A percentile compares a stretch with the other conserved stretches of the same genome.
phyloP scores from a whole-genome alignment of 2,113 vertebrate genomes.

The Scophthalmus maximus region DNA sequence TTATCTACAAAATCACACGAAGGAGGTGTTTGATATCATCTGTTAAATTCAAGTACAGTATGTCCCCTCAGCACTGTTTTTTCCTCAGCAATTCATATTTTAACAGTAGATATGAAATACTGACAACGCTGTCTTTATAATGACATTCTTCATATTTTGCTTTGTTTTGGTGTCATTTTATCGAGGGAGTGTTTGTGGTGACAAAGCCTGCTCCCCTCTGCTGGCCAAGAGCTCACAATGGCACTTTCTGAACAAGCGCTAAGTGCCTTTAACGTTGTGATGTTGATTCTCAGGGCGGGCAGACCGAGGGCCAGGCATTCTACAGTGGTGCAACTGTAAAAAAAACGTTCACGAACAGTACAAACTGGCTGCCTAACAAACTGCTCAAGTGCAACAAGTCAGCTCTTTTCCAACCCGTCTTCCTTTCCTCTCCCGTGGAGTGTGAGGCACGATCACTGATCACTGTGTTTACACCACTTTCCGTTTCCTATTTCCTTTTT shows the following conservation, averaged over 20 bases:
- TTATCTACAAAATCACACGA: background rate
- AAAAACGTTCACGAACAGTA: constrained; percentile 25
- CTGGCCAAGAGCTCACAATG: constrained; percentile 63
- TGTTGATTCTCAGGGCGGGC: constrained; percentile 29
- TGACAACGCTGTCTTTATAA: background rate
- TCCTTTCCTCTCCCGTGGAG: constrained; percentile 11
- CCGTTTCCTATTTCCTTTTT: constrained; percentile 1
- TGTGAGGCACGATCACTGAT: constrained; percentile 14
- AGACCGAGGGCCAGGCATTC: constrained; percentile 10
- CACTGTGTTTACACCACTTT: constrained; percentile 21
- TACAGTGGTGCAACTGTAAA: constrained; percentile 5
- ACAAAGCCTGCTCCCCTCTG: constrained; percentile 73
- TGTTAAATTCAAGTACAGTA: background rate
- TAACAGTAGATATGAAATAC: background rate
- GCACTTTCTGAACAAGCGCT: constrained; percentile 30
- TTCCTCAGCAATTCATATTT: too few relatives aligned
- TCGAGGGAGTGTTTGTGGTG: constrained; percentile 36
- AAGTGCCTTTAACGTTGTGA: constrained; percentile 33
- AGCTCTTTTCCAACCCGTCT: constrained; percentile 21
- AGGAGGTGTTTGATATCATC: background rate
- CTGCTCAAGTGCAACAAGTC: constrained; percentile 28
- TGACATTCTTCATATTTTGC: background rate
- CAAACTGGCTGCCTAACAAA: constrained; percentile 17
- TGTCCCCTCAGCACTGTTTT: background rate
- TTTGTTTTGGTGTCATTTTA: constrained; percentile 31